phyloP scores from a whole-genome alignment of 2,888 invertebrate species.

The Conchocele bisecta region DNA sequence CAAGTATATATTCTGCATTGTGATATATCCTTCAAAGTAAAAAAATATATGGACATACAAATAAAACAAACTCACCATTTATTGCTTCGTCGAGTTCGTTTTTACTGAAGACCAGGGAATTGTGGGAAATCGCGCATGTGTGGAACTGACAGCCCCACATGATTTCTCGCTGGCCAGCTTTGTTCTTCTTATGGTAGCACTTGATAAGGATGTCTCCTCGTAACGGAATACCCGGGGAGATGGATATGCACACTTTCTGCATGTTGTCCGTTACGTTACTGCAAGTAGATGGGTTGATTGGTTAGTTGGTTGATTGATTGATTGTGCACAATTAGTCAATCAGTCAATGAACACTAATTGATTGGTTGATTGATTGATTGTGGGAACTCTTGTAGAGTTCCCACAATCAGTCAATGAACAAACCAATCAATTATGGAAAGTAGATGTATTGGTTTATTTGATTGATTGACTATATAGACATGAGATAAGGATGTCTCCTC shows the following conservation, averaged over 20 bases:
- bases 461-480: too few species aligned
- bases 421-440: too few species aligned
- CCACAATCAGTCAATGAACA: too few species aligned
- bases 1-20: background rate
- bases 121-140: slow-evolving; percentile 94
- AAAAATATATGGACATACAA: background rate
- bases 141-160: slow-evolving; percentile 96
- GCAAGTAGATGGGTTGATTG: too few species aligned
- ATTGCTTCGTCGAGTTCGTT: slow-evolving; percentile 94
- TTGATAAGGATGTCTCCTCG: slow-evolving; percentile 95
- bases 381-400: too few species aligned
- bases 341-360: too few species aligned
- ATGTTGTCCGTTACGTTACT: slow-evolving; percentile 87
- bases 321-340: too few species aligned
- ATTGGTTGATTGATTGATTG: too few species aligned
- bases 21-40: background rate
- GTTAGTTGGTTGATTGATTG: too few species aligned
- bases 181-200: slow-evolving; percentile 89
- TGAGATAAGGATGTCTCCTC: slow-evolving; percentile 95
- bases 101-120: slow-evolving; percentile 92
- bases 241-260: slow-evolving; percentile 88
- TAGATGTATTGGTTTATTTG: too few species aligned
- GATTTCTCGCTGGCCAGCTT: slow-evolving; percentile 85
- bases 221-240: slow-evolving; percentile 89
- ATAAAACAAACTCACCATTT: slow-evolving; percentile 86